Evolutionary conservation across 2,797 vertebrate genomes (phyloP).

Genomic region (Rachycentron canadum): DNA sequence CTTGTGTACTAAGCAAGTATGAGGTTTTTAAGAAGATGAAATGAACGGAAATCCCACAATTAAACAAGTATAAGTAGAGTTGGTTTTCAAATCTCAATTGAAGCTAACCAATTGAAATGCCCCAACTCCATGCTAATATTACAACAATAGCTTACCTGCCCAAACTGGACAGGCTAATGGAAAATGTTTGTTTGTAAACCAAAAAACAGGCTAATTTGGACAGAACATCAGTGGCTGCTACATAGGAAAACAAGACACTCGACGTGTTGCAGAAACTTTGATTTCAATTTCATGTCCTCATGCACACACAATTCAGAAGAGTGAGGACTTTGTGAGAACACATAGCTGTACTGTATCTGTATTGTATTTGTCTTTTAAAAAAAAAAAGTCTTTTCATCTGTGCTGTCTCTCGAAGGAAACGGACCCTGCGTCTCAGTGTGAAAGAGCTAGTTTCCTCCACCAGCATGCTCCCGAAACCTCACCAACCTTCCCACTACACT

Average conservation of each 20-base stretch:
- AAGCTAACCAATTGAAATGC: slow-evolving; percentile 1
- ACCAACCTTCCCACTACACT: slow-evolving; percentile 99
- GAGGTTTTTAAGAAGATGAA: slow-evolving; percentile 43
- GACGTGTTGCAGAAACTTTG: background rate
- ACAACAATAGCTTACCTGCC: background rate
- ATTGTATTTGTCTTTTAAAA: background rate
- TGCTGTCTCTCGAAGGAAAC: slow-evolving; percentile 22
- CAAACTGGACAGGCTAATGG: background rate
- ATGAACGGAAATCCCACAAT: slow-evolving; percentile 20
- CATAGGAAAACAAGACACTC: background rate
- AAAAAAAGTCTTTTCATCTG: background rate
- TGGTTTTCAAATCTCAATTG: slow-evolving; percentile 16
- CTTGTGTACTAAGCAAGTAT: slow-evolving; percentile 16
- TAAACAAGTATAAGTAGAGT: background rate
- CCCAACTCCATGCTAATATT: slow-evolving; percentile 13
- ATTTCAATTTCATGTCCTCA: background rate
- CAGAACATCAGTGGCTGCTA: background rate
- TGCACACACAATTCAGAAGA: slow-evolving; percentile 5
- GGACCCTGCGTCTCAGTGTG: slow-evolving; percentile 88
- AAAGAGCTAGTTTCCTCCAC: slow-evolving; percentile 99
- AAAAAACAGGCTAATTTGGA: slow-evolving; percentile 2
- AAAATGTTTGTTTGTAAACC: slow-evolving; percentile 11
- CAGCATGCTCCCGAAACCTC: slow-evolving; percentile 97
- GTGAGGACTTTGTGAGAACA: slow-evolving; percentile 27
- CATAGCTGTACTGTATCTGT: slow-evolving; percentile 1